Base-by-base conservation (phyloP, 2,888 invertebrate species). In the Spodoptera littoralis region DNA sequence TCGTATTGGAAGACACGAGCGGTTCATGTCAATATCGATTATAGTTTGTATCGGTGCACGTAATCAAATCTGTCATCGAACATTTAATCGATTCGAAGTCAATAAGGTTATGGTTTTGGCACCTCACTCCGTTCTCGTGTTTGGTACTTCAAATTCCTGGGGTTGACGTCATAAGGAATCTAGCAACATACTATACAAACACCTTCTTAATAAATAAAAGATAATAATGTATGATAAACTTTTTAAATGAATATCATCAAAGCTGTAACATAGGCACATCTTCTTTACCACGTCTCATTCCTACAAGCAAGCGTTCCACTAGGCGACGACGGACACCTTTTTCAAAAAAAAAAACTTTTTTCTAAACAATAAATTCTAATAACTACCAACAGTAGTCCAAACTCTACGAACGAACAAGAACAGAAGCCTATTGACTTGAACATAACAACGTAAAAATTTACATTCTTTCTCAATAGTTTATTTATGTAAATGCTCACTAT, bases 61-160 rank as follows among this genome's bases (percentile, higher is more conserved):
- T 71, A 79, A 79, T 78, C 79, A 13, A 62, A 76, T 65, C 54
- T 74, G 74, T 79, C 79, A 76, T 73, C 80, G 50, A 67, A 63
- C 60, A 76, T 79, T 71, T 79, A 76, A 79, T 79, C 78, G 80
- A 79, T 79, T 79, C 52, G 45, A 73, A 75, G 60, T 70, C 77
- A 74, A 72, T 70, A 76, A 60, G 50, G 57, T 70, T 76, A 73
- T 65, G 65, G 51, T 59, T 74, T 79, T 79, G 73, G 75, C 78
- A 73, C 79, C 70, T 77, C 47, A 41, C 41, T 45, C 18, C n/a
- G 36, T 27, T 65, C 13, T 54, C 24, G 45, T 59, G 46, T 66
- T 66, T 61, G 59, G 55, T 61, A 43, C 67, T 63, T 63, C 24
- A 44, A 68, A 73, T 73, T 56, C 44, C 61, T 65, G 51, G 8